These are phyloP conservation scores for Euwallacea fornicatus DNA, from an alignment of 1,140 invertebrate genomes.

Conservation along the genomic window DNA sequence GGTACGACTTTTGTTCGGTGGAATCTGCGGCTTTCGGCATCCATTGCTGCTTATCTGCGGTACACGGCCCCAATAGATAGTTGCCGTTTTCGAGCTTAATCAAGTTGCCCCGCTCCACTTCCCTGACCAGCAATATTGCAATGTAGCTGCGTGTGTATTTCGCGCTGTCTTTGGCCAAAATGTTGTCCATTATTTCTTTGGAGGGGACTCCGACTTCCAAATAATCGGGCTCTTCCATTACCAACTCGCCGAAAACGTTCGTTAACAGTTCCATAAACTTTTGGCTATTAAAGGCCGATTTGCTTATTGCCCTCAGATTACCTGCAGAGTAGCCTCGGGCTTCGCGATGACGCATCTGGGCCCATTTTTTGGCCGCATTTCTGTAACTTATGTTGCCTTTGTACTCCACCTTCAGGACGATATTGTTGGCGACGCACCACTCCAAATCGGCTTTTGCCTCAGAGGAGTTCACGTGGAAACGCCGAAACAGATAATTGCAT, in stretches of 20 bases:
- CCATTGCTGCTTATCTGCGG: slow-evolving; percentile 43
- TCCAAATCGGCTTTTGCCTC: slow-evolving; percentile 76
- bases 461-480: slow-evolving; percentile 68
- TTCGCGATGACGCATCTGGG: slow-evolving; percentile 57
- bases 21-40: slow-evolving; percentile 14
- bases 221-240: slow-evolving; percentile 70
- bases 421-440: slow-evolving; percentile 72
- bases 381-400: slow-evolving; percentile 83
- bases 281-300: slow-evolving; percentile 37
- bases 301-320: slow-evolving; percentile 51
- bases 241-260: slow-evolving; percentile 67
- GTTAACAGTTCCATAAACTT: slow-evolving; percentile 60
- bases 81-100: slow-evolving; percentile 69
- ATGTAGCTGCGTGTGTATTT: slow-evolving; percentile 67
- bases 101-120: slow-evolving; percentile 66
- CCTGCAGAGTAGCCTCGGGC: slow-evolving; percentile 49
- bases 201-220: slow-evolving; percentile 69
- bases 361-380: slow-evolving; percentile 74
- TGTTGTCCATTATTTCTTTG: slow-evolving; percentile 63
- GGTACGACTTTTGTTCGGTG: slow-evolving; percentile 13
- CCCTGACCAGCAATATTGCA: slow-evolving; percentile 66
- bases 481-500: slow-evolving; percentile 75
- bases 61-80: slow-evolving; percentile 62
- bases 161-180: slow-evolving; percentile 63
- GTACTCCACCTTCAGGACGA: slow-evolving; percentile 82